Evolutionary conservation across 2,113 vertebrate genomes (phyloP), one percentile per base, ranked within the genome.

Genomic region (Osmerus mordax): DNA sequence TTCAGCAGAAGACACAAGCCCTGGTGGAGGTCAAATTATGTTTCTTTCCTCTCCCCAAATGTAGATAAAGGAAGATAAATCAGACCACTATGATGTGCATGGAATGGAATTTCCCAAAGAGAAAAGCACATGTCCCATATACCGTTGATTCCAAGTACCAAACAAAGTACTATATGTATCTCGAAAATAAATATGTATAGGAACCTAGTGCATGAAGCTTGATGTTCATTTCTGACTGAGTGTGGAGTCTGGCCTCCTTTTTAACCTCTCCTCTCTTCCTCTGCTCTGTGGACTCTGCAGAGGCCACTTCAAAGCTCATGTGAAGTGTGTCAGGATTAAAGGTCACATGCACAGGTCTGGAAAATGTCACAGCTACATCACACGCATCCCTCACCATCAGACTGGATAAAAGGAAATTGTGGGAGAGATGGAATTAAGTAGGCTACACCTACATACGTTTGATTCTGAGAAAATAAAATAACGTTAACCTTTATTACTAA

Each of bases 341-440:
- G 87, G 88, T 90, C 84, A 84, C 3, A 64, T 53, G 54, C 62
- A 73, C 62, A 76, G 77, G n/a, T 36, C 9, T 77, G 78, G 70
- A 2, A 92, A 92, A 92, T 84, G 90, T 91, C 91, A 92, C 68
- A 23, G 25, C 60, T 70, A 80, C 82, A 85, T 87, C 86, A 87
- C 73, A 83, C 23, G 64, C 77, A 81, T 84, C 76, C 16, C 54
- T n/a, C 54, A 74, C 65, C 64, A 7, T 47, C 41, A 81, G 74
- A 3, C 71, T 54, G 70, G 63, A 83, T 65, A 52, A 72, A 75
- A 71, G 32, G 52, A 7, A 53, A 13, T 60, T 56, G 7, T 14
- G 32, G 25, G 32, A 19, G 3, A 41, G 41, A 12, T 47, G 41
- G 7, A 47, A 47, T 11, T 5, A 47, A 47, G 41, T 36, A 36